phyloP scores from a whole-genome alignment of 2,113 vertebrate species.

The Suricata suricatta region DNA sequence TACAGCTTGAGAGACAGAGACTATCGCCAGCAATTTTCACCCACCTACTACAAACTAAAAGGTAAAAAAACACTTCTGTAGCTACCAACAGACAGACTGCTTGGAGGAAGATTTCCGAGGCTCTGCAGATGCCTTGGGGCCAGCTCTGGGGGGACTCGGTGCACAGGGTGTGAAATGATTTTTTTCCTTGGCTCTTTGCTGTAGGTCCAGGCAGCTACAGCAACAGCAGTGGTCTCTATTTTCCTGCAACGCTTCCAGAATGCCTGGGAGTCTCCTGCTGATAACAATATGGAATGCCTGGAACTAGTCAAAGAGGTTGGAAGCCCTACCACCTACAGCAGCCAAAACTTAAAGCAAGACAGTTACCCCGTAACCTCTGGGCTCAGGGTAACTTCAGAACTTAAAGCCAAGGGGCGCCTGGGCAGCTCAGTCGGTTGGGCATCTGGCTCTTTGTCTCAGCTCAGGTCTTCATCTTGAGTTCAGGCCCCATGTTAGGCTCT shows the following conservation, averaged over 20 bases:
- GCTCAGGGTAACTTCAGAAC: not conserved
- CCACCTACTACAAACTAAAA: constrained; percentile 44
- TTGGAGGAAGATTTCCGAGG: constrained; percentile 33
- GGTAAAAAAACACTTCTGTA: constrained; percentile 54
- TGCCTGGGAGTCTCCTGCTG: constrained; percentile 31
- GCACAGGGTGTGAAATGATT: not conserved
- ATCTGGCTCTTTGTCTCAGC: no score
- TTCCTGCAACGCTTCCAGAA: constrained; percentile 37
- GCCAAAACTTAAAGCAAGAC: not conserved
- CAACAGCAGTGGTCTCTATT: not conserved
- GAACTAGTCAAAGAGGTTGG: not conserved
- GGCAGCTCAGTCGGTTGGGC: no score
- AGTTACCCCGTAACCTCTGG: not conserved
- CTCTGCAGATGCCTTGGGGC: constrained; percentile 29
- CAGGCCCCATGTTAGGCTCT: no score
- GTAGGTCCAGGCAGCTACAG: constrained; percentile 5
- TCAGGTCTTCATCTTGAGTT: no score
- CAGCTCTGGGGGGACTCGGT: not conserved
- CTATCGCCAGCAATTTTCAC: not conserved
- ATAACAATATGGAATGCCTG: not conserved
- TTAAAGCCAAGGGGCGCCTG: not conserved
- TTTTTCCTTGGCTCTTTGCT: constrained; percentile 51
- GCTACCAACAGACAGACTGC: constrained; percentile 40
- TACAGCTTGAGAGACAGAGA: not conserved
- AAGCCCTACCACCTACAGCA: not conserved